Base-by-base conservation (phyloP, 2,888 invertebrate genomes). In the Pandemis heparana region DNA sequence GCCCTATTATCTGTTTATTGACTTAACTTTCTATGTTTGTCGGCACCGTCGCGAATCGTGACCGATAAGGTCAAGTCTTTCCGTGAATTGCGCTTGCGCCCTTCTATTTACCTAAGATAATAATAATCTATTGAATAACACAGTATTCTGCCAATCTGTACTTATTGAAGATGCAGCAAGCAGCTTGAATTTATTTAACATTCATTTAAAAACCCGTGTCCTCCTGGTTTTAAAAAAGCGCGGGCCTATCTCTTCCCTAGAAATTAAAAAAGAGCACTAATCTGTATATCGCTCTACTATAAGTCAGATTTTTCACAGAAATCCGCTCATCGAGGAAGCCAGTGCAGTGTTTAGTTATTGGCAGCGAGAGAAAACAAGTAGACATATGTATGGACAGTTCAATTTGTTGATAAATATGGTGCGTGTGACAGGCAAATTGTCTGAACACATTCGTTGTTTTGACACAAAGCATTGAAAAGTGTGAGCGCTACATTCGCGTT, bases 11-110 rank as follows among this genome's bases (percentile, higher is more conserved):
- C 62, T 62, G 43, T 63, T 63, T 70, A 53, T 69, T 18, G 53
- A 18, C 53, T 53, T 7, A 74, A 70, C 65, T 74, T 65, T 70
- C 74, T 61, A 51, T 61, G 60, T 70, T 74, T 74, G 64, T 23
- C 16, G 32, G 61, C 61, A 59, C 60, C 62, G n/a, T 10, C 32
- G 72, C 64, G 16, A 70, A 71, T 75, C 68, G 71, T 75, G 71
- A 75, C 69, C 75, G 75, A 74, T 74, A 74, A 74, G 74, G 69
- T 74, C 69, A 74, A 74, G 74, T 46, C 46, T 39, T 59, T 60
- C 74, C 38, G 63, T 51, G 74, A 65, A 74, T 61, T 68, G 65
- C 65, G 16, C 63, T 67, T 46, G 59, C 6, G 56, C 69, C 69
- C 69, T 70, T 74, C 65, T 70, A 70, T 74, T 74, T 69, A 46